phyloP scores from a whole-genome alignment of 2,797 vertebrate species.

The Ibycter americanus region DNA sequence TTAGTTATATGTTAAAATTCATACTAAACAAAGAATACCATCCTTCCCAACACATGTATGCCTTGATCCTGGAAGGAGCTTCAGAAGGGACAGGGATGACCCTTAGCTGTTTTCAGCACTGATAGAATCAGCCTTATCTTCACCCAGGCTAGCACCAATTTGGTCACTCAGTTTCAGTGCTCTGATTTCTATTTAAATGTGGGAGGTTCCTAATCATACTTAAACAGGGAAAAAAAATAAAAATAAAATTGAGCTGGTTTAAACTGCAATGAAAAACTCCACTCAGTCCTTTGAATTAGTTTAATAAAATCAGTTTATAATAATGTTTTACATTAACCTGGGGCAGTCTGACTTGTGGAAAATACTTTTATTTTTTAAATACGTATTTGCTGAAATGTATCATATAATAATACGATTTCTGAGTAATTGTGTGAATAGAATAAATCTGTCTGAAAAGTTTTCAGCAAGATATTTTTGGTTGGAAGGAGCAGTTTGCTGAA shows the following conservation, averaged over 20 bases:
- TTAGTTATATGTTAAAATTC: background rate
- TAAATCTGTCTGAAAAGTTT: background rate
- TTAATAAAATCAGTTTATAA: background rate
- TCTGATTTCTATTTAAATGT: background rate
- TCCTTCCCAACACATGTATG: background rate
- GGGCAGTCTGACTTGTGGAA: background rate
- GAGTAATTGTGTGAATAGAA: background rate
- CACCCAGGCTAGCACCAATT: background rate
- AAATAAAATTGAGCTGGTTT: background rate
- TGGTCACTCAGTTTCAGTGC: background rate
- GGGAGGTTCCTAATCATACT: background rate
- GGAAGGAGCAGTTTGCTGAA: background rate
- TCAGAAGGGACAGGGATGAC: background rate
- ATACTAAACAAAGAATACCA: background rate
- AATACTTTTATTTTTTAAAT: background rate
- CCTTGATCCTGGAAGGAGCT: background rate
- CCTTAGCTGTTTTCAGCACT: background rate
- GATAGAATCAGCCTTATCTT: background rate
- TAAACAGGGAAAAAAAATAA: background rate
- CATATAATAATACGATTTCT: background rate
- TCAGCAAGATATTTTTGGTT: background rate
- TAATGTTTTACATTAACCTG: background rate
- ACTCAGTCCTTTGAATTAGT: background rate
- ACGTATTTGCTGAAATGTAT: background rate
- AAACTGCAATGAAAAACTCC: background rate